phyloP scores from a whole-genome alignment of 2,888 invertebrate species.

The Altica lythri region DNA sequence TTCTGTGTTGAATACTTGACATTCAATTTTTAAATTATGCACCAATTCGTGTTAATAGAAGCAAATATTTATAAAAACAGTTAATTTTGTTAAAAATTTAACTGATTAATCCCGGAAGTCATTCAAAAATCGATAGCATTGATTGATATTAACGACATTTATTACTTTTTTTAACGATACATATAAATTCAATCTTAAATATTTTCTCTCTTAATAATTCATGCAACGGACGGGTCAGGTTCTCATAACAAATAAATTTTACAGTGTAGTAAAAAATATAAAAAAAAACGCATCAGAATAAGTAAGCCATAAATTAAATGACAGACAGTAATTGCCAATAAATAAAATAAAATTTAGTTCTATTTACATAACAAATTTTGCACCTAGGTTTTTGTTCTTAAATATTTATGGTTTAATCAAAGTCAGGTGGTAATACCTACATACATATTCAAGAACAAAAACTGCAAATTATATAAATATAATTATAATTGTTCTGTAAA shows the following conservation, averaged over 20 bases:
- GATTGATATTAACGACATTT: conserved; percentile 15
- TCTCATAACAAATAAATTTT: conserved; percentile 23
- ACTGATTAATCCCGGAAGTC: conserved; percentile 9
- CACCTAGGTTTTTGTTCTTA: no score
- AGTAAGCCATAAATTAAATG: conserved; percentile 1
- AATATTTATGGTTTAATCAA: no score
- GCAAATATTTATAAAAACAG: no score
- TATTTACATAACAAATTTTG: neutral
- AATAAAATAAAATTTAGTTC: neutral
- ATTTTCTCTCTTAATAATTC: conserved; percentile 12
- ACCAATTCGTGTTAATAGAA: no score
- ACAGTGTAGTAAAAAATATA: conserved; percentile 6
- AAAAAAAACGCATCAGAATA: conserved; percentile 9
- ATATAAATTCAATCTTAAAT: neutral
- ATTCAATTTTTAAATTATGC: no score
- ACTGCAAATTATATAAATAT: no score
- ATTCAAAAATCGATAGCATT: conserved; percentile 1
- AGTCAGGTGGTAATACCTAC: no score
- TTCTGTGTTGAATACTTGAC: no score
- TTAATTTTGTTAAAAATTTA: no score
- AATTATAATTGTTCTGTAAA: no score
- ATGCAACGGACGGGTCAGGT: conserved; percentile 22
- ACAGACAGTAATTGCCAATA: neutral
- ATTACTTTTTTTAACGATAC: conserved; percentile 12
- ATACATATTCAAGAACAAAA: no score